These are phyloP conservation scores for Trissonchulus sp. DNA, from an alignment of 2,888 invertebrate species.

Conservation along the genomic window DNA sequence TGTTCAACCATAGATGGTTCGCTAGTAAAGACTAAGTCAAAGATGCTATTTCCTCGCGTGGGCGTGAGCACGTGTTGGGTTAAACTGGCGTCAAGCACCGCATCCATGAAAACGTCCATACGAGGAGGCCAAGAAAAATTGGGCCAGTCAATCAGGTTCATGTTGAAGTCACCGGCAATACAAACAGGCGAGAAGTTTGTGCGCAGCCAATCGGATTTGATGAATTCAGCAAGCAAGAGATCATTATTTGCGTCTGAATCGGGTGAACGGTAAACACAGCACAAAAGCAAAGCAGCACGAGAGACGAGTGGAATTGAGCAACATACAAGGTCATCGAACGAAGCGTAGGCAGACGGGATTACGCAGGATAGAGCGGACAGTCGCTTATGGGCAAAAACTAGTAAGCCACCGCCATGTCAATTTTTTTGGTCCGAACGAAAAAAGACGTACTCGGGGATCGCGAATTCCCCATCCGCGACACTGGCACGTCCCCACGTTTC, in stretches of 20 bases:
- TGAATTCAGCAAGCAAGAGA: neutral
- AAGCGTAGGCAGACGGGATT: too few species aligned
- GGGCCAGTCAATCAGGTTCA: neutral
- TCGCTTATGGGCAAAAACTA: too few species aligned
- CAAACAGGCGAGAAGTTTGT: neutral
- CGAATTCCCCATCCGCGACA: neutral
- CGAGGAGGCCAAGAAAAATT: neutral
- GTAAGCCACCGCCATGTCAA: too few species aligned
- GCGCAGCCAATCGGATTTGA: neutral
- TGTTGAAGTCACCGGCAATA: neutral
- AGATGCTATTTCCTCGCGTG: neutral
- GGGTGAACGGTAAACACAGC: neutral
- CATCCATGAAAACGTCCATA: neutral
- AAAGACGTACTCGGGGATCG: neutral
- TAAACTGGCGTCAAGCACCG: neutral
- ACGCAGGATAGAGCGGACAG: too few species aligned
- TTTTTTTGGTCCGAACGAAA: neutral
- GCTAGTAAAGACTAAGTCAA: neutral
- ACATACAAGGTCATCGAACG: too few species aligned
- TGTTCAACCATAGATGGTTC: neutral
- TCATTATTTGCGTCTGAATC: neutral
- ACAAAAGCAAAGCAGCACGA: too few species aligned
- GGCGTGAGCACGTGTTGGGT: slow-evolving; percentile 1
- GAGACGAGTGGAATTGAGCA: too few species aligned
- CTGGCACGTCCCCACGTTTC: neutral